These are phyloP conservation scores for Chironex yamaguchii DNA, from an alignment of 30 jellyfish, hydroid and myxozoan species.

Conservation along the genomic window DNA sequence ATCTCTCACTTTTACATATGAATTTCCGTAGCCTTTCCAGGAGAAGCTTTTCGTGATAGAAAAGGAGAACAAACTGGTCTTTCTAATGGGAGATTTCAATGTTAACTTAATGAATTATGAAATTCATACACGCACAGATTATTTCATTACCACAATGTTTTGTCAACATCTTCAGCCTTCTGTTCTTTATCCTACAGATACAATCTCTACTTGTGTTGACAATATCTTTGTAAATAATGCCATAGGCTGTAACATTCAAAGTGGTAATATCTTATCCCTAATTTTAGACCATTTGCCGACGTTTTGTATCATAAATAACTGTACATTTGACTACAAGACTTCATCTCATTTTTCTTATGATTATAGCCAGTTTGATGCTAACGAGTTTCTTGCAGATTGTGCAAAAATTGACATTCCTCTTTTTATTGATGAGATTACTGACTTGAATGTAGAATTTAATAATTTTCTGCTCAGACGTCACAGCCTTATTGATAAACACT, in stretches of 20 bases:
- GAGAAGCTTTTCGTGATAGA: no score
- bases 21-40: constrained; percentile 34
- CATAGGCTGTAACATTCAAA: constrained; percentile 19
- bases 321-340: neutral
- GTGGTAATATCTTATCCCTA: constrained; percentile 22
- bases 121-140: constrained; percentile 11
- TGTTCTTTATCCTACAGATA: constrained; percentile 44
- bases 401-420: neutral
- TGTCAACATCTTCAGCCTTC: constrained; percentile 46
- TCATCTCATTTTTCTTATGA: neutral
- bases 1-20: constrained; percentile 22
- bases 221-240: constrained; percentile 22
- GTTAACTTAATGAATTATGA: constrained; percentile 24
- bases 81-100: no score
- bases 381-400: neutral
- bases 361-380: constrained; percentile 7
- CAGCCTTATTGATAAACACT: neutral
- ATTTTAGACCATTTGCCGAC: constrained; percentile 1
- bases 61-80: no score
- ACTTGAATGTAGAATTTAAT: neutral
- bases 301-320: neutral
- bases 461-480: neutral
- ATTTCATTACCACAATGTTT: constrained; percentile 58
- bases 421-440: neutral
- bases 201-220: constrained; percentile 51